phyloP scores from a whole-genome alignment of 1,140 invertebrate species.

The Augochlora pura region DNA sequence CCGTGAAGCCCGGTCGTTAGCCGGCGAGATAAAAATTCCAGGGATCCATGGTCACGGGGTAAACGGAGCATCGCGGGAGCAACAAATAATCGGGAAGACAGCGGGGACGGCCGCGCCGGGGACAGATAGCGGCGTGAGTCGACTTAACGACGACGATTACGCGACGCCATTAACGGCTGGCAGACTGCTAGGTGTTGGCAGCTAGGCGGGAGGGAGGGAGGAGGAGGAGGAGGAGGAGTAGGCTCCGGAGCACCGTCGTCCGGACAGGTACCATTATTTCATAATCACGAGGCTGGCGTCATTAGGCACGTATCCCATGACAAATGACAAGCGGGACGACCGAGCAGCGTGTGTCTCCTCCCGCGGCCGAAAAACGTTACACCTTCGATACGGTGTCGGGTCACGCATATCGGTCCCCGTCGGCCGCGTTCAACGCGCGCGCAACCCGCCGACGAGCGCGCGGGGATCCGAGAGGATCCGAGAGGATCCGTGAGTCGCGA shows the following conservation, averaged over 20 bases:
- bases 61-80: neutral
- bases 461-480: too few species aligned
- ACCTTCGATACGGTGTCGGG: slow-evolving; percentile 14
- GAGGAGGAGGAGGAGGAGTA: too few species aligned
- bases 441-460: too few species aligned
- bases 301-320: slow-evolving; percentile 49
- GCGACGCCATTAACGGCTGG: slow-evolving; percentile 44
- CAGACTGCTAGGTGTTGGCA: neutral
- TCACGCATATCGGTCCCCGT: slow-evolving; percentile 15
- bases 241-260: slow-evolving; percentile 13
- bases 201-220: neutral
- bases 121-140: slow-evolving; percentile 34
- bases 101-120: too few species aligned
- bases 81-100: slow-evolving; percentile 15
- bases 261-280: slow-evolving; percentile 53
- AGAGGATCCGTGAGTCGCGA: slow-evolving; percentile 19
- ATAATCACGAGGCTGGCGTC: slow-evolving; percentile 47
- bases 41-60: too few species aligned
- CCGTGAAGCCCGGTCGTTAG: too few species aligned
- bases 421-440: slow-evolving; percentile 39
- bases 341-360: slow-evolving; percentile 27
- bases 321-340: slow-evolving; percentile 51
- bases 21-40: too few species aligned
- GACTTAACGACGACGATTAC: slow-evolving; percentile 51
- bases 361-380: slow-evolving; percentile 39